Percentiles rank a stretch among this genome's conserved stretches.
Conservation (phyloP, 2,888 invertebrate species). For the Drosophila emarginata region DNA sequence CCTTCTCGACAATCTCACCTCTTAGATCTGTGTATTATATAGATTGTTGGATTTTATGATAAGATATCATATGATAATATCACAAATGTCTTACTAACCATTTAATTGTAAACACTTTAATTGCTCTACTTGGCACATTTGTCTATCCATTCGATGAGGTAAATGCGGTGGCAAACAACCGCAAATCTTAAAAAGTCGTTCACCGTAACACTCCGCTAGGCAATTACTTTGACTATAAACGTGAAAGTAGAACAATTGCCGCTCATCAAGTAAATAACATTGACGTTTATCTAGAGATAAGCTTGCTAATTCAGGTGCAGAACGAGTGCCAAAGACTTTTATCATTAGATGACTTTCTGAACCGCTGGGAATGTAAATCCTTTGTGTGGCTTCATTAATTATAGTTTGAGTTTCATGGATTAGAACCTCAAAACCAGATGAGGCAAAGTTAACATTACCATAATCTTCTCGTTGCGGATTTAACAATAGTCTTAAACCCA, state of each 20-base stretch:
- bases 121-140: constrained; percentile 61
- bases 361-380: constrained; percentile 83
- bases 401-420: constrained; percentile 86
- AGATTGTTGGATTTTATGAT: not conserved
- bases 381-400: constrained; percentile 84
- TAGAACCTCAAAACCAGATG: constrained; percentile 85
- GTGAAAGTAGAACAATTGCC: constrained; percentile 70
- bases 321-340: constrained; percentile 85
- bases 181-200: constrained; percentile 83
- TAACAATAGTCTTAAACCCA: constrained; percentile 85
- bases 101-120: constrained; percentile 61
- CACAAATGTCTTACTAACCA: constrained; percentile 38
- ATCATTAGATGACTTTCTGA: constrained; percentile 85
- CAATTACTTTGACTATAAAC: constrained; percentile 87
- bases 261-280: constrained; percentile 85
- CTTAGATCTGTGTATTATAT: constrained; percentile 38
- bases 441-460: constrained; percentile 84
- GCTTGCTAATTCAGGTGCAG: constrained; percentile 83
- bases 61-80: not conserved
- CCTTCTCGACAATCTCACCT: constrained; percentile 33
- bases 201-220: constrained; percentile 84
- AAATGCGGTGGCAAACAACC: constrained; percentile 85
- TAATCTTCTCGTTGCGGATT: constrained; percentile 85
- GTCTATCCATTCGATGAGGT: constrained; percentile 76
- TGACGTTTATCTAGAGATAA: constrained; percentile 83